Percentiles rank a stretch among this genome's conserved stretches.
Evolutionary conservation across 2,888 invertebrate species (phyloP).

Genomic region (Pristionchus entomophagus): DNA sequence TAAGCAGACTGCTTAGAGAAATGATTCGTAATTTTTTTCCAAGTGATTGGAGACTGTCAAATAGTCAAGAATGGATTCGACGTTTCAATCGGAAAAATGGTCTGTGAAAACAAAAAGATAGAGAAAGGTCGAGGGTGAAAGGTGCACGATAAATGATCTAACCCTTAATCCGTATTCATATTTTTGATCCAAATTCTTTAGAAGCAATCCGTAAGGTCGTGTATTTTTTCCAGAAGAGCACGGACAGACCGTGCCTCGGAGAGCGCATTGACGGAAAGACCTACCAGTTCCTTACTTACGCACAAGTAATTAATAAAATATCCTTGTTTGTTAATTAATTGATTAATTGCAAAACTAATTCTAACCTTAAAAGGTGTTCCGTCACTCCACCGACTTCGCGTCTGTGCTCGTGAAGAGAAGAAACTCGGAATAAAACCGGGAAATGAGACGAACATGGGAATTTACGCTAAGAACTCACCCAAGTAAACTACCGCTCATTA

Average conservation of each 20-base stretch:
- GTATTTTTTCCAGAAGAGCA: slow-evolving; percentile 60
- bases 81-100: too few relatives aligned
- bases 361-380: slow-evolving; percentile 40
- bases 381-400: slow-evolving; percentile 42
- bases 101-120: neutral
- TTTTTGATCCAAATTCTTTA: too few relatives aligned
- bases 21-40: too few relatives aligned
- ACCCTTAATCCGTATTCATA: too few relatives aligned
- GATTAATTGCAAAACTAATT: too few relatives aligned
- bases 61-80: too few relatives aligned
- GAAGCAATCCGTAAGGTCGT: too few relatives aligned
- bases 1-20: too few relatives aligned
- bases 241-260: slow-evolving; percentile 68
- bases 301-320: slow-evolving; percentile 55
- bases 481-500: neutral
- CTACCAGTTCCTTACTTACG: slow-evolving; percentile 65
- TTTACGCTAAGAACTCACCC: slow-evolving; percentile 88
- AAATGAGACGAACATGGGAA: slow-evolving; percentile 86
- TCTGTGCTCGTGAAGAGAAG: slow-evolving; percentile 43
- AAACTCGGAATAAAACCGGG: slow-evolving; percentile 52
- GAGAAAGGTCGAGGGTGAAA: slow-evolving; percentile 5
- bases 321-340: too few relatives aligned
- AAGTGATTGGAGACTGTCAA: too few relatives aligned
- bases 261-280: slow-evolving; percentile 56
- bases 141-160: too few relatives aligned